Evolutionary conservation across 2,797 vertebrate genomes (phyloP).

Genomic region (Margarornis squamiger): DNA sequence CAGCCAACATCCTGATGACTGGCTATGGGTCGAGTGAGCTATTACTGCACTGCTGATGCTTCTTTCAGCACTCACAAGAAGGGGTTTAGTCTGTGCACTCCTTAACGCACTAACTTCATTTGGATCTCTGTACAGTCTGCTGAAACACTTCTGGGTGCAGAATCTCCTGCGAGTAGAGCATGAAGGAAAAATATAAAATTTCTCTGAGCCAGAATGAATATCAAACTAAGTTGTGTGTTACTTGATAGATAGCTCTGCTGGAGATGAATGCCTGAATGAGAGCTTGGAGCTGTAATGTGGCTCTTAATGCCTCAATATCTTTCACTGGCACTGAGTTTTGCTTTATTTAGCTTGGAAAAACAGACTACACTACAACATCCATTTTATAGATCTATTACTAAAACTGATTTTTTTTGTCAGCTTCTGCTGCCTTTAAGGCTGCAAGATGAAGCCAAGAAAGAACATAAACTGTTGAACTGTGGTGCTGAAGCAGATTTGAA

Average conservation of each 20-base stretch:
- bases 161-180: background rate
- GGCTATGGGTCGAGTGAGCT: background rate
- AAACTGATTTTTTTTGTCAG: background rate
- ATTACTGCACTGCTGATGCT: background rate
- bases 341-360: background rate
- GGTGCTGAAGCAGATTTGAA: slow-evolving; percentile 6
- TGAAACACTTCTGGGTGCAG: background rate
- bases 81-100: background rate
- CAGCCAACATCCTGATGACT: background rate
- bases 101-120: background rate
- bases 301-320: background rate
- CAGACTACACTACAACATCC: background rate
- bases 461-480: slow-evolving; percentile 31
- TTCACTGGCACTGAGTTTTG: background rate
- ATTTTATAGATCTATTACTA: slow-evolving; percentile 10
- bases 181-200: background rate
- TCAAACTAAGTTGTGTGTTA: background rate
- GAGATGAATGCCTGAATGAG: background rate
- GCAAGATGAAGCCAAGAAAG: background rate
- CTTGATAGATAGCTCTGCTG: background rate
- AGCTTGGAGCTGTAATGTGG: background rate
- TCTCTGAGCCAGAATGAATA: background rate
- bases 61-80: background rate
- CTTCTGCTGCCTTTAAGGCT: background rate
- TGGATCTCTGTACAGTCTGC: background rate